Conservation (phyloP, 2,888 invertebrate species). For the Gastracanthus pulcherrimus region DNA sequence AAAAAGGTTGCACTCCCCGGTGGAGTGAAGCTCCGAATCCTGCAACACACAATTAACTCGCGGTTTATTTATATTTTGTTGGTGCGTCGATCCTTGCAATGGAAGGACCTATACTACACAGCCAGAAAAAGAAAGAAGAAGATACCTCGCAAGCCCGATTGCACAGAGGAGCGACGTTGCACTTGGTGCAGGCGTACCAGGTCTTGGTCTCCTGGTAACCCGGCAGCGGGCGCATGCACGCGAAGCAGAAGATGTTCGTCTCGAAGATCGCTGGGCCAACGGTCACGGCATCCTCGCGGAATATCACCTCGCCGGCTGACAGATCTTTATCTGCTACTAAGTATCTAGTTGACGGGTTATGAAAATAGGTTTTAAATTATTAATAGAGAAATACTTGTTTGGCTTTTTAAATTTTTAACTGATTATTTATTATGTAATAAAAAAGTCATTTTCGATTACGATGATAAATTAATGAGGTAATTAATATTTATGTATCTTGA, state of each 20-base stretch:
- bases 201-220: slow-evolving; percentile 1
- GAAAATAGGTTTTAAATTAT: not conserved
- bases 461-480: too few relatives aligned
- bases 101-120: not conserved
- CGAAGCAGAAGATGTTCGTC: slow-evolving; percentile 67
- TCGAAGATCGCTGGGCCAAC: slow-evolving; percentile 81
- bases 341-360: slow-evolving; percentile 78
- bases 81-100: not conserved
- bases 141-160: slow-evolving; percentile 71
- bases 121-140: slow-evolving; percentile 12
- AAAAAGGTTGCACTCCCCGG: slow-evolving; percentile 68
- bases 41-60: slow-evolving; percentile 30
- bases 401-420: too few relatives aligned
- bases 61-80: not conserved
- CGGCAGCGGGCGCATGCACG: slow-evolving; percentile 67
- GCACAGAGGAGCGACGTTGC: slow-evolving; percentile 75
- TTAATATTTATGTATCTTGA: too few relatives aligned
- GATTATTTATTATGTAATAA: too few relatives aligned
- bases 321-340: slow-evolving; percentile 84
- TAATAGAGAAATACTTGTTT: not conserved
- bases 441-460: too few relatives aligned
- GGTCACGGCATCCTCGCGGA: slow-evolving; percentile 86
- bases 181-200: slow-evolving; percentile 66
- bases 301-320: slow-evolving; percentile 84
- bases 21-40: slow-evolving; percentile 64